Percentiles rank a stretch among this genome's conserved stretches.
Evolutionary conservation across 2,888 invertebrate genomes (phyloP).

Genomic region (Gnatocerus cornutus): DNA sequence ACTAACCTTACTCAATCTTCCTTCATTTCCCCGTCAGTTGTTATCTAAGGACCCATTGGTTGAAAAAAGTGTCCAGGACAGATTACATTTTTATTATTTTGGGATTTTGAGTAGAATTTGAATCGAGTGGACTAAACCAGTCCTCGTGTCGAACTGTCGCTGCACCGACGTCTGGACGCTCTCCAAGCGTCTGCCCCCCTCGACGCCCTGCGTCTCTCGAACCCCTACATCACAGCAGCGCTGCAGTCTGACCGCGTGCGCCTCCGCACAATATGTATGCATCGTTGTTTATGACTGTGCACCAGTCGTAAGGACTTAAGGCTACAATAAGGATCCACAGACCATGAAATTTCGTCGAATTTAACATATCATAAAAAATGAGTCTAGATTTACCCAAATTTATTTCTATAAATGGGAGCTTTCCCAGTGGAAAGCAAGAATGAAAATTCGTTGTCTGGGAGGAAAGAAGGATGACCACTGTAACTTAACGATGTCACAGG

Average conservation of each 20-base stretch:
- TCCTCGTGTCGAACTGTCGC: constrained; percentile 69
- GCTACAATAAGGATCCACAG: constrained; percentile 9
- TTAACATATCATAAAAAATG: too few species aligned
- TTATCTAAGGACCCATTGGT: constrained; percentile 17
- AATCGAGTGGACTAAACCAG: constrained; percentile 57
- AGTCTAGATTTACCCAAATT: not conserved
- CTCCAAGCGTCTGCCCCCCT: constrained; percentile 63
- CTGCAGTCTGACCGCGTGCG: constrained; percentile 51
- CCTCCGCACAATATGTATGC: constrained; percentile 59
- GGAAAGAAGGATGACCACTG: too few species aligned
- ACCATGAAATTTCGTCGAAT: constrained; percentile 14
- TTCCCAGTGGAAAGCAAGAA: too few species aligned
- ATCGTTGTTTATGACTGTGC: constrained; percentile 61
- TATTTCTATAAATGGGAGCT: too few species aligned
- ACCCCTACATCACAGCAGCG: constrained; percentile 45
- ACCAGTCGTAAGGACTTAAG: constrained; percentile 45
- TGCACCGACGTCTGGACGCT: constrained; percentile 68
- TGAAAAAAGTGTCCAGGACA: constrained; percentile 14
- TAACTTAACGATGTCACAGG: too few species aligned
- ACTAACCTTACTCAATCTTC: constrained; percentile 33
- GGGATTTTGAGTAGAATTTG: not conserved
- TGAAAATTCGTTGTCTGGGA: too few species aligned
- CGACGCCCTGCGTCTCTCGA: constrained; percentile 54
- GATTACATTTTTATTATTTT: constrained; percentile 25
- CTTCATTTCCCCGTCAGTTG: constrained; percentile 27